Conservation (phyloP, 2,797 vertebrate species). For the Centroberyx gerrardi region DNA sequence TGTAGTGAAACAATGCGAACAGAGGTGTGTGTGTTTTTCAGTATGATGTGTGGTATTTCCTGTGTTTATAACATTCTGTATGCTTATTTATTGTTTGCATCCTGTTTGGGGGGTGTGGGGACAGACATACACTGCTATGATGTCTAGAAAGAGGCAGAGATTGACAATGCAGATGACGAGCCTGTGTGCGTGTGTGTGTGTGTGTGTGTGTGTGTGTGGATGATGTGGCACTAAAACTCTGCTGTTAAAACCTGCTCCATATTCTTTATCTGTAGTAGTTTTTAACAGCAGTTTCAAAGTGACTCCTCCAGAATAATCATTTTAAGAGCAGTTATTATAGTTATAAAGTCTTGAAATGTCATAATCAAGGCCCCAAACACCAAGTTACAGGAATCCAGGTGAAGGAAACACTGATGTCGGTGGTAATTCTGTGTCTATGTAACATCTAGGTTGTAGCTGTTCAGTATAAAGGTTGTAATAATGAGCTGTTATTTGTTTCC, state of each 20-base stretch:
- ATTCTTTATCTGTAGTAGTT: too few species aligned
- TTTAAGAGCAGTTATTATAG: too few species aligned
- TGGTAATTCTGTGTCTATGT: neutral
- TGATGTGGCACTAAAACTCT: too few species aligned
- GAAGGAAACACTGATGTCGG: too few species aligned
- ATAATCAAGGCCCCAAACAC: neutral
- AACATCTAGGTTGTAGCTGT: neutral
- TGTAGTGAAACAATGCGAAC: neutral
- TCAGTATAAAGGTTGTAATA: neutral
- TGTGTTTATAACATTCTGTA: neutral
- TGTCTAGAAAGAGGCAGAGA: neutral
- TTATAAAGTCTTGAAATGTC: too few species aligned
- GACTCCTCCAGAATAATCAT: too few species aligned
- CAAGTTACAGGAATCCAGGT: neutral
- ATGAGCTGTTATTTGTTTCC: slow-evolving; percentile 55
- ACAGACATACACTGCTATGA: too few species aligned
- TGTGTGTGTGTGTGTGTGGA: too few species aligned
- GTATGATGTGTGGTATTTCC: neutral
- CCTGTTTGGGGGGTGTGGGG: too few species aligned
- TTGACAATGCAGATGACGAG: neutral
- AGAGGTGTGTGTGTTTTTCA: neutral
- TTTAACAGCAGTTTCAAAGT: too few species aligned
- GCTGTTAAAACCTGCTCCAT: too few species aligned
- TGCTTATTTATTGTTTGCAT: too few species aligned
- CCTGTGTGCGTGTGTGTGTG: neutral